Conservation (phyloP, 2,113 vertebrate species). For the Myiopsitta monachus region DNA sequence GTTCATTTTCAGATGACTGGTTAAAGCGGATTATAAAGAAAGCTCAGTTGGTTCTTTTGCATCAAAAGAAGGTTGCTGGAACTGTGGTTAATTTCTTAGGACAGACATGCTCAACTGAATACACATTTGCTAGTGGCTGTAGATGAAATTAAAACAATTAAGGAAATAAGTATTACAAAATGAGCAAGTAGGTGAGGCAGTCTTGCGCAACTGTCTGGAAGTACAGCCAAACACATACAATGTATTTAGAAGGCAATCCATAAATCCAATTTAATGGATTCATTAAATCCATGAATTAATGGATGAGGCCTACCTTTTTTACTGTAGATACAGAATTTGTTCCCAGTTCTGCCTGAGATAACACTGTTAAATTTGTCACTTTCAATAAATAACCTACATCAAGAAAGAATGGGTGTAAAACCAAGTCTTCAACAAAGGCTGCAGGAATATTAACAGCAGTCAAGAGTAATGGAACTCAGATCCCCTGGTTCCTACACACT, state of each 20-base stretch:
- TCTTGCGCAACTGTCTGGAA: not conserved
- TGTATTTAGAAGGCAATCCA: not conserved
- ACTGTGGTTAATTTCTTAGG: not conserved
- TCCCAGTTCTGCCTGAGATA: not conserved
- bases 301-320: not conserved
- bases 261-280: too few species aligned
- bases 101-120: not conserved
- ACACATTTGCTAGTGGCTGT: not conserved
- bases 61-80: not conserved
- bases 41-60: not conserved
- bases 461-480: not conserved
- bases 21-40: not conserved
- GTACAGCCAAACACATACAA: not conserved
- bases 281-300: too few species aligned
- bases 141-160: not conserved
- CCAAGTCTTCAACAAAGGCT: not conserved
- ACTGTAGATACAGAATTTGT: not conserved
- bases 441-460: not conserved
- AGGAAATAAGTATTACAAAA: not conserved
- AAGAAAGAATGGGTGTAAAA: not conserved
- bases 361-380: not conserved
- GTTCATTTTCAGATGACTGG: slow-evolving; percentile 5
- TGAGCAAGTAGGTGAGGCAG: not conserved
- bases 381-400: not conserved
- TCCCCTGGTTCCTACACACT: not conserved